Conservation (phyloP, 2,888 invertebrate species). For the Tetheella fluctuosa region DNA sequence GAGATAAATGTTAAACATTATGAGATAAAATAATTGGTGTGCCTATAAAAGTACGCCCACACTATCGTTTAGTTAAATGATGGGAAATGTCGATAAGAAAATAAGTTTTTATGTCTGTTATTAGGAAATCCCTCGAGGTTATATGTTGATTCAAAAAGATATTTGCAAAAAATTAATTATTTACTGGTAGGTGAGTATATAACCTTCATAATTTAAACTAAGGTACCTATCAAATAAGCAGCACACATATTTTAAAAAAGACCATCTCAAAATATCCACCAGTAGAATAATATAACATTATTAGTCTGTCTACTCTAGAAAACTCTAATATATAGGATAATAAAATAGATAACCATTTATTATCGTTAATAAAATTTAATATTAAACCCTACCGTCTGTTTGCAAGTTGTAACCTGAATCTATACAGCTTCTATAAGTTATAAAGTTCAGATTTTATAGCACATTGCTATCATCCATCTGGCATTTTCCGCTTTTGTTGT, state of each 20-base stretch:
- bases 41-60: slow-evolving; percentile 8
- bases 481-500: not conserved
- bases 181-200: not conserved
- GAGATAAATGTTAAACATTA: not conserved
- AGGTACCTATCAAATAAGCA: too few species aligned
- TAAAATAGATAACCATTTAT: not conserved
- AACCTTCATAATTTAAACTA: too few species aligned
- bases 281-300: too few species aligned
- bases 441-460: not conserved
- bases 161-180: not conserved
- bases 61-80: slow-evolving; percentile 2
- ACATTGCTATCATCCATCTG: not conserved
- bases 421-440: slow-evolving; percentile 4
- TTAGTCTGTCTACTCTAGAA: too few species aligned
- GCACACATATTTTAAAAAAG: too few species aligned
- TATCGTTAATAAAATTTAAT: not conserved
- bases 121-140: not conserved
- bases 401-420: not conserved
- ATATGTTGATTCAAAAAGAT: not conserved
- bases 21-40: slow-evolving; percentile 1
- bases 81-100: not conserved
- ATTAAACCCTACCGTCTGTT: not conserved
- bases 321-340: not conserved
- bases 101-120: not conserved
- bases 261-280: too few species aligned